These are phyloP conservation scores for Drosophila quinaria DNA, from an alignment of 2,888 invertebrate genomes.

Conservation along the genomic window DNA sequence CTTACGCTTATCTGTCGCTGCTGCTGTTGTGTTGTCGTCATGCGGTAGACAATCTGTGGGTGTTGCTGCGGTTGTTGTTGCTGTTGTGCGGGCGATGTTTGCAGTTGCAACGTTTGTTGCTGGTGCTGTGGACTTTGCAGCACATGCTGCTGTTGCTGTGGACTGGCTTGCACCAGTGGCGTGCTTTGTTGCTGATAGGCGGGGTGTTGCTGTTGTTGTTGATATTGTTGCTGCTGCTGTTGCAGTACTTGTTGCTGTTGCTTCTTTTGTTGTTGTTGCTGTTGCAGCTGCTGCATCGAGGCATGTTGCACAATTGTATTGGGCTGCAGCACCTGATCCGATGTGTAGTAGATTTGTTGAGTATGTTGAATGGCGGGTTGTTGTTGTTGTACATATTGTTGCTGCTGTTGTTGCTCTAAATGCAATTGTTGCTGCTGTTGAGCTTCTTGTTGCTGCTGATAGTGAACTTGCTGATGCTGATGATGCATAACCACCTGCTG, in stretches of 20 bases:
- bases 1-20: slow-evolving; percentile 72
- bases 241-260: slow-evolving; percentile 59
- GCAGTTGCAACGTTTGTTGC: slow-evolving; percentile 73
- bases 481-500: slow-evolving; percentile 73
- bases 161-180: slow-evolving; percentile 65
- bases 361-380: slow-evolving; percentile 73
- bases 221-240: slow-evolving; percentile 69
- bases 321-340: slow-evolving; percentile 80
- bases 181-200: slow-evolving; percentile 65
- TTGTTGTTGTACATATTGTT: slow-evolving; percentile 68
- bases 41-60: slow-evolving; percentile 76
- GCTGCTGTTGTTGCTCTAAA: slow-evolving; percentile 63
- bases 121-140: slow-evolving; percentile 69
- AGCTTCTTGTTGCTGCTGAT: slow-evolving; percentile 72
- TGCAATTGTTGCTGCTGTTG: slow-evolving; percentile 76
- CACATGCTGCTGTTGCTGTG: slow-evolving; percentile 74
- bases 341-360: slow-evolving; percentile 82
- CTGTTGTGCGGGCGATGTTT: slow-evolving; percentile 63
- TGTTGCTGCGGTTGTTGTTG: slow-evolving; percentile 70
- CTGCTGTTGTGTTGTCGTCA: slow-evolving; percentile 70
- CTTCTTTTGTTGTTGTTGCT: slow-evolving; percentile 59
- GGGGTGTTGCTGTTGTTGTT: slow-evolving; percentile 65
- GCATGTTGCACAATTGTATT: slow-evolving; percentile 80
- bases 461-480: slow-evolving; percentile 78
- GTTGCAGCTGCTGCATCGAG: slow-evolving; percentile 69